These are phyloP conservation scores for Cheilosia variabilis DNA, from an alignment of 2,888 invertebrate species.

Conservation along the genomic window DNA sequence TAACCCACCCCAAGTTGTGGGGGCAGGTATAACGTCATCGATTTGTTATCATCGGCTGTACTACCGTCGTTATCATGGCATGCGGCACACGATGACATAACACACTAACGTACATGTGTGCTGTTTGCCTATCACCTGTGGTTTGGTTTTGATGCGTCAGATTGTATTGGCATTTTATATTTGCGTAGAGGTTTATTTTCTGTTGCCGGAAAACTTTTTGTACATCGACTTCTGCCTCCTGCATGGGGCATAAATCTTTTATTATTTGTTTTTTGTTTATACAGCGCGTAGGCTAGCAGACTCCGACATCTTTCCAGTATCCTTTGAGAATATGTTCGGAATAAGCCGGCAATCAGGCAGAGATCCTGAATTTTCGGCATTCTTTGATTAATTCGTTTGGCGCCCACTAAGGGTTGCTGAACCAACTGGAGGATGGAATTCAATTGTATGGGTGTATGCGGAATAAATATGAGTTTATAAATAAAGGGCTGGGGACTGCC, in stretches of 20 bases:
- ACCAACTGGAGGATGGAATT: background rate
- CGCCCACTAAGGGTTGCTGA: slow-evolving; percentile 21
- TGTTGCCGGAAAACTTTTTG: background rate
- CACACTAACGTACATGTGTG: slow-evolving; percentile 19
- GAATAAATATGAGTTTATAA: background rate
- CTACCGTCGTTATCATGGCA: background rate
- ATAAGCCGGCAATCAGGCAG: background rate
- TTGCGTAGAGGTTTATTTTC: background rate
- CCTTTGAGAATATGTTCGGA: slow-evolving; percentile 7
- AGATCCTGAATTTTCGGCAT: background rate
- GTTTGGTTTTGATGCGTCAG: slow-evolving; percentile 35
- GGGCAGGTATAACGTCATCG: slow-evolving; percentile 53
- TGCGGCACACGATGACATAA: slow-evolving; percentile 18
- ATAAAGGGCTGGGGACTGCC: too few species aligned
- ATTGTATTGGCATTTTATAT: slow-evolving; percentile 11
- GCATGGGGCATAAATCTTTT: background rate
- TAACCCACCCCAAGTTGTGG: slow-evolving; percentile 49
- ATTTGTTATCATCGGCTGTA: slow-evolving; percentile 45
- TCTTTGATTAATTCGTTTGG: slow-evolving; percentile 2
- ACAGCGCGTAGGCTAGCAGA: slow-evolving; percentile 14
- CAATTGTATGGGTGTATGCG: background rate
- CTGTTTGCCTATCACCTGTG: slow-evolving; percentile 43
- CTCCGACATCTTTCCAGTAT: background rate
- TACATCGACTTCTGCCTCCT: too few species aligned
- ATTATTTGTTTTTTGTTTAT: background rate